Conservation (phyloP, 1,140 invertebrate genomes). For the Heliconius eleuchia region DNA sequence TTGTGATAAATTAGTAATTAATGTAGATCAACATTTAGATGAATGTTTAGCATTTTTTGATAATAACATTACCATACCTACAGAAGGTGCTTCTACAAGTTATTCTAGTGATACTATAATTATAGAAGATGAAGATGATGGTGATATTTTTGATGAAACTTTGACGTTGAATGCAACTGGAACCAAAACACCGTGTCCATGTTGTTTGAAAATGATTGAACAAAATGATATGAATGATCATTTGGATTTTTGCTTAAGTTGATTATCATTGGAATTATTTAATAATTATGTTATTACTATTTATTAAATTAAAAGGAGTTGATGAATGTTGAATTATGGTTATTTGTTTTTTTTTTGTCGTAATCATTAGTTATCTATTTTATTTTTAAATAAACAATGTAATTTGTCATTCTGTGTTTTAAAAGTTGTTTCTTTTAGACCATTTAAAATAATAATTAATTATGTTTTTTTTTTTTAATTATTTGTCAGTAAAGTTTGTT, state of each 20-base stretch:
- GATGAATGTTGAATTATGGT: neutral
- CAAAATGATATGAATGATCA: constrained; percentile 69
- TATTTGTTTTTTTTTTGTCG: neutral
- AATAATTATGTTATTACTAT: neutral
- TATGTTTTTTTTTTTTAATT: too few species aligned
- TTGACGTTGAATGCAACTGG: constrained; percentile 64
- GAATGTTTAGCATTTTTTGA: constrained; percentile 80
- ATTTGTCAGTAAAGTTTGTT: too few species aligned
- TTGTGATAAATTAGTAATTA: constrained; percentile 81
- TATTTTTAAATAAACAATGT: too few species aligned
- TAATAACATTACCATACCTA: constrained; percentile 51
- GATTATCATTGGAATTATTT: neutral
- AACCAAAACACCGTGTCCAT: constrained; percentile 75
- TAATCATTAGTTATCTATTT: neutral
- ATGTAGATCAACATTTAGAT: constrained; percentile 84
- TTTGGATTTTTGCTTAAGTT: constrained; percentile 66
- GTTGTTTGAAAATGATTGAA: constrained; percentile 74
- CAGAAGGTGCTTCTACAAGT: constrained; percentile 55
- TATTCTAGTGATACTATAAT: constrained; percentile 51
- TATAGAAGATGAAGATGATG: constrained; percentile 64
- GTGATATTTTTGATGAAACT: constrained; percentile 64
- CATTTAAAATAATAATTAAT: too few species aligned
- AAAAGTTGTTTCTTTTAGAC: too few species aligned
- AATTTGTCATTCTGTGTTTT: too few species aligned
- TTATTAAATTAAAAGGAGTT: neutral